These are phyloP conservation scores for Panopea generosa DNA, from an alignment of 2,888 invertebrate genomes.

Conservation along the genomic window DNA sequence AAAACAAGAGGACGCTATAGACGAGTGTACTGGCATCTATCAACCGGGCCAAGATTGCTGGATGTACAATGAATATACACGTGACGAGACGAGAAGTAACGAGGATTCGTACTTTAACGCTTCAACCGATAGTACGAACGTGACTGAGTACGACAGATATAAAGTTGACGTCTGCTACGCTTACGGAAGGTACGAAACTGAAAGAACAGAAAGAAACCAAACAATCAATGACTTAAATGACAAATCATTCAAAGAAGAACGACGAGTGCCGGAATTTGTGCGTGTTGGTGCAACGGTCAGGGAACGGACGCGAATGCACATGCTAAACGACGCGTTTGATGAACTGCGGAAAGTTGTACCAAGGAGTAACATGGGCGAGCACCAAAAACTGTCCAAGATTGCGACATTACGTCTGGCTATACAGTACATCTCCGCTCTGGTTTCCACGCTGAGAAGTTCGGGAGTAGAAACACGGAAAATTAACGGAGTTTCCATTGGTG, in stretches of 20 bases:
- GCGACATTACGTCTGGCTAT: slow-evolving; percentile 84
- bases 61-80: no score
- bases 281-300: slow-evolving; percentile 80
- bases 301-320: slow-evolving; percentile 84
- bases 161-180: neutral
- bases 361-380: slow-evolving; percentile 82
- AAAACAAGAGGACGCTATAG: no score
- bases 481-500: slow-evolving; percentile 66
- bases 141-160: neutral
- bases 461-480: slow-evolving; percentile 76
- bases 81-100: neutral
- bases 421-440: slow-evolving; percentile 83
- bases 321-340: slow-evolving; percentile 85
- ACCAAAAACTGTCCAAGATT: slow-evolving; percentile 85
- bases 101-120: neutral
- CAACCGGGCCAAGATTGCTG: no score
- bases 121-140: neutral
- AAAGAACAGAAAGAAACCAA: neutral
- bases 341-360: slow-evolving; percentile 83
- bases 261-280: slow-evolving; percentile 57
- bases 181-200: neutral
- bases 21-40: no score
- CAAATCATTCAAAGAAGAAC: neutral
- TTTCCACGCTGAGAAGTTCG: slow-evolving; percentile 72
- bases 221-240: neutral